These are phyloP conservation scores for Mythimna vitellina DNA, from an alignment of 2,888 invertebrate species.

Conservation along the genomic window DNA sequence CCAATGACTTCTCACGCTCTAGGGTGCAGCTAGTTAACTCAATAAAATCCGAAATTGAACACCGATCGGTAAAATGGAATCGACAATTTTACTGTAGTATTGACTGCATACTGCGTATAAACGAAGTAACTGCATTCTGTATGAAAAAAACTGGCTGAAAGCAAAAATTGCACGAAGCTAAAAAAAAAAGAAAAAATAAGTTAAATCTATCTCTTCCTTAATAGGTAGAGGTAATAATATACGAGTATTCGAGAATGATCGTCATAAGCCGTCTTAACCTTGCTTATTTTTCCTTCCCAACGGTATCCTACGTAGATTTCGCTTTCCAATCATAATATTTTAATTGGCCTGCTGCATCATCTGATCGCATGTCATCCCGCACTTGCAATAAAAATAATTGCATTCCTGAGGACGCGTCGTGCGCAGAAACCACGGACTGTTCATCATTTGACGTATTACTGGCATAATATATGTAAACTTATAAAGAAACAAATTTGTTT, in stretches of 20 bases:
- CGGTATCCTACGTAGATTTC: conserved; percentile 13
- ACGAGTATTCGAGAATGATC: background rate
- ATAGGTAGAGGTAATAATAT: background rate
- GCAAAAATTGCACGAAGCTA: no score
- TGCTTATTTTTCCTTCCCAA: conserved; percentile 19
- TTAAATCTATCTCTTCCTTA: background rate
- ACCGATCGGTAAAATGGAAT: no score
- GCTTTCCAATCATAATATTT: conserved; percentile 33
- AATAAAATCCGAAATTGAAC: no score
- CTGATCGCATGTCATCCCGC: conserved; percentile 45
- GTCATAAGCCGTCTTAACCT: conserved; percentile 9
- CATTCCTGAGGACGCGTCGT: conserved; percentile 47
- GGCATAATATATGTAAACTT: background rate
- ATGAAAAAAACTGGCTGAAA: no score
- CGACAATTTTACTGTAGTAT: no score
- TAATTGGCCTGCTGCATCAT: conserved; percentile 20
- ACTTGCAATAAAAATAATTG: conserved; percentile 39
- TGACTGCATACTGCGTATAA: no score
- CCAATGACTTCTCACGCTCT: no score
- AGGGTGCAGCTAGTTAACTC: no score
- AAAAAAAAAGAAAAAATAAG: no score
- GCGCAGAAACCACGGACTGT: conserved; percentile 21
- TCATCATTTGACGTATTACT: conserved; percentile 14
- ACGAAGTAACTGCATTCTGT: no score
- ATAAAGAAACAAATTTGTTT: background rate